Conservation (phyloP, 2,888 invertebrate species). For the Apodemia duryi region DNA sequence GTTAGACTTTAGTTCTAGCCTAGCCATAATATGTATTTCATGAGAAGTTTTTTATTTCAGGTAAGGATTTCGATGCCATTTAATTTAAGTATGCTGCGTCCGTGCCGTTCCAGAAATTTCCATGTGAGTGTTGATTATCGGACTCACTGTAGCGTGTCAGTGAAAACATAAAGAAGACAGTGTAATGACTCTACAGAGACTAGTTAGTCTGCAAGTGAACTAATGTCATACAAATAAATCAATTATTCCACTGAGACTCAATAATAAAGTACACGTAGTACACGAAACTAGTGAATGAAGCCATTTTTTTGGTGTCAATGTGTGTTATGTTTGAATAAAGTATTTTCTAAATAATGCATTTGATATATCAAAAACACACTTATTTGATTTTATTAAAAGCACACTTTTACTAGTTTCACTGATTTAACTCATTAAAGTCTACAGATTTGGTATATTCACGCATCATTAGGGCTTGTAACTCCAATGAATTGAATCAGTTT, state of each 20-base stretch:
- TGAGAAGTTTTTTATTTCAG: slow-evolving; percentile 27
- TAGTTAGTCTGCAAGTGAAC: slow-evolving; percentile 54
- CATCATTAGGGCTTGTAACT: no score
- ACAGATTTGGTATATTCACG: no score
- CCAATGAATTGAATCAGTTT: no score
- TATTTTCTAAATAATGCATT: background rate
- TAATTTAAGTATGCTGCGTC: slow-evolving; percentile 71
- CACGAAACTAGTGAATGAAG: background rate
- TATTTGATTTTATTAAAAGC: background rate
- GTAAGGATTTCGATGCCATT: slow-evolving; percentile 76
- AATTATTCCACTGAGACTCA: slow-evolving; percentile 64
- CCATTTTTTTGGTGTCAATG: background rate
- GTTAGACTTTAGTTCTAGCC: no score
- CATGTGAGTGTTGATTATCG: slow-evolving; percentile 58
- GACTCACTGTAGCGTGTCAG: slow-evolving; percentile 38
- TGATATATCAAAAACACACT: background rate
- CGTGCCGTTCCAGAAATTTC: slow-evolving; percentile 54
- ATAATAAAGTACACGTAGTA: background rate
- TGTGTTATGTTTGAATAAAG: background rate
- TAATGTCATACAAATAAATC: slow-evolving; percentile 54
- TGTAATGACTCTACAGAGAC: slow-evolving; percentile 42
- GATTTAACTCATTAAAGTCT: no score
- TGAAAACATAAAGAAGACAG: slow-evolving; percentile 22
- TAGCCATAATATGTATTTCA: no score
- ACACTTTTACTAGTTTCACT: background rate